phyloP scores from a whole-genome alignment of 2,113 vertebrate species.

The Marmota monax region DNA sequence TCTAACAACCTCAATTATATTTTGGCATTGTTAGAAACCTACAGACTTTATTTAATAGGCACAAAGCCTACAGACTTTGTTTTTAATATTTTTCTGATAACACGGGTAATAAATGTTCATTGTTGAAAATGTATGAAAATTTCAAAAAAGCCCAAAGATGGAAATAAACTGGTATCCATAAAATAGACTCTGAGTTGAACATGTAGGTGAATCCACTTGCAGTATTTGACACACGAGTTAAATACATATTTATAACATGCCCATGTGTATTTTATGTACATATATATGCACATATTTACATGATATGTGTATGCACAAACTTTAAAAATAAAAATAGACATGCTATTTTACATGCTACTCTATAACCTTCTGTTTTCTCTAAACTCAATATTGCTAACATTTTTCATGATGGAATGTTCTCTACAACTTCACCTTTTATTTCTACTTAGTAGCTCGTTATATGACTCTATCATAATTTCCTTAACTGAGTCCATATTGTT shows the following conservation, averaged over 20 bases:
- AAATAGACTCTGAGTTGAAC: constrained; percentile 6
- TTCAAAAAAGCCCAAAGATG: not conserved
- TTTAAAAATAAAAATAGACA: constrained; percentile 33
- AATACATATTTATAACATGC: not conserved
- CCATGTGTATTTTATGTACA: not conserved
- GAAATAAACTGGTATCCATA: constrained; percentile 41
- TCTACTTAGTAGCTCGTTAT: not conserved
- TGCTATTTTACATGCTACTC: not conserved
- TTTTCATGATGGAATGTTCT: constrained; percentile 34
- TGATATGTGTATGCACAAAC: not conserved
- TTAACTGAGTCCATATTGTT: not conserved
- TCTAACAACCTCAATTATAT: constrained; percentile 57
- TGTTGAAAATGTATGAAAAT: not conserved
- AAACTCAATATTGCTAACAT: not conserved
- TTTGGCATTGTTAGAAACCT: constrained; percentile 25
- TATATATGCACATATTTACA: not conserved
- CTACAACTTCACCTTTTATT: constrained; percentile 23
- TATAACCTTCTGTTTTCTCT: not conserved
- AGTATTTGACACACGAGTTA: not conserved
- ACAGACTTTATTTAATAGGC: not conserved
- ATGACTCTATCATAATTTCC: not conserved
- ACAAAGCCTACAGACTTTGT: not conserved
- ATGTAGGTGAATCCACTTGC: not conserved
- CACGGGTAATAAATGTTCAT: not conserved
- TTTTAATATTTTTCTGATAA: constrained; percentile 55